Evolutionary conservation across 2,113 vertebrate species (phyloP), one percentile per base, ranked within the genome.

Genomic region (Hyla sarda): DNA sequence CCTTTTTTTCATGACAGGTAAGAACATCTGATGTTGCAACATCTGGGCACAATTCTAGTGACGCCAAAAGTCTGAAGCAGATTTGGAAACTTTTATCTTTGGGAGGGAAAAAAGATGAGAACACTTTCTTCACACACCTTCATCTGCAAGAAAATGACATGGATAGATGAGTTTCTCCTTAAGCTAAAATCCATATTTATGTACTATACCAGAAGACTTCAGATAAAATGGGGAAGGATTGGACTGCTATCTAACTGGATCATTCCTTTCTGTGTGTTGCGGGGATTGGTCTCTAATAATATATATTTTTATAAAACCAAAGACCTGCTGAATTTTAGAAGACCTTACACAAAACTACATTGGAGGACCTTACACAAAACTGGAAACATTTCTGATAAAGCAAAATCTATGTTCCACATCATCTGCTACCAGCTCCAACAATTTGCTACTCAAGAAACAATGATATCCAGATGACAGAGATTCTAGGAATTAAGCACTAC

Each of bases 1-100:
- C 54, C 10, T 41, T 52, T 67, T 72, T 81, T 56, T 60, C 17
- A 14, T 60, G 28, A 7, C 85, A 87, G 85, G 85, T 87, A 87
- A 87, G 73, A 73, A 54, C 45, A 54, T 65, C 72, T 54, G 25
- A 73, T 45, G n/a, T 19, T 14, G 25, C 17, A 6, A 50, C 67
- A 74, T 82, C 78, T 82, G 77, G 37, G 52, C 6, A 28, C 32
- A 12, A 62, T 74, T 21, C 28, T 11, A 58, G 32, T 25, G 34
- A 41, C 72, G 77, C 30, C 77, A 23, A 56, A 21, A 25, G 34
- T 74, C 25, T 50, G 67, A 80, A 82, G 54, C 41, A 25, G 13
- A 80, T 48, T 80, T 72, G 65, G 48, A 72, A 69, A 80, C 12
- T 37, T 76, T 81, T 21, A 58, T 73, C 65, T 81, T 67, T 14